Evolutionary conservation across 2,888 invertebrate species (phyloP), one percentile per base, ranked within the genome.

Genomic region (Leptura quadrifasciata): DNA sequence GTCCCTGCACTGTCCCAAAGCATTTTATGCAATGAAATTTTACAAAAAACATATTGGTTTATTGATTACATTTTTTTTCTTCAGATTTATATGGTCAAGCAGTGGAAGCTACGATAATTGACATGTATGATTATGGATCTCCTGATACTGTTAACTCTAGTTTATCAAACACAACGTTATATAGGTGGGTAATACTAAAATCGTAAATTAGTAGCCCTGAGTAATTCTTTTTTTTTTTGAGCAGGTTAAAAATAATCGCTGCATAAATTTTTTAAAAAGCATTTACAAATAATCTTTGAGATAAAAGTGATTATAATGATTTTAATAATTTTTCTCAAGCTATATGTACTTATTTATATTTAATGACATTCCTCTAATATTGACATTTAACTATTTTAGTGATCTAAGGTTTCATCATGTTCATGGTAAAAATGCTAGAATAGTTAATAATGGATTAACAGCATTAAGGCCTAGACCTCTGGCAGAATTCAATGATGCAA

Each of bases 401-500:
- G 95, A 96, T 86, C 91, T 97, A 86, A 92, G 96, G 75, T 98
- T 98, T 89, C 97, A 98, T 88, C 94, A 94, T 72, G 93, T 97
- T 15, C 97, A 97, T 88, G 97, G 97, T 0, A 94, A 94, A 83
- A 97, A 98, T 89, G 97, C 97, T 0, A 92, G 95, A 18, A 93
- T 98, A 60, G 93, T 94, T 18, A 95, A 95, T 87, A 94, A 94
- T 82, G 96, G 97, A 0, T 89, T 96, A 78, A 96, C 96, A 0
- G 97, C 98, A 0, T 93, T 95, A 58, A 92, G 98, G 52, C 96
- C 96, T 15, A 94, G 96, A 80, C 96, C 97, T 5, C 92, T 95
- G 79, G 96, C 96, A 0, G 98, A 98, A 91, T 98, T 98, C 89
- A 98, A 97, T 87, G 97, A 97, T 87, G 97, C 97, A 0, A 97